These are phyloP conservation scores for Netelia virgata DNA, from an alignment of 2,888 invertebrate species.

Conservation along the genomic window DNA sequence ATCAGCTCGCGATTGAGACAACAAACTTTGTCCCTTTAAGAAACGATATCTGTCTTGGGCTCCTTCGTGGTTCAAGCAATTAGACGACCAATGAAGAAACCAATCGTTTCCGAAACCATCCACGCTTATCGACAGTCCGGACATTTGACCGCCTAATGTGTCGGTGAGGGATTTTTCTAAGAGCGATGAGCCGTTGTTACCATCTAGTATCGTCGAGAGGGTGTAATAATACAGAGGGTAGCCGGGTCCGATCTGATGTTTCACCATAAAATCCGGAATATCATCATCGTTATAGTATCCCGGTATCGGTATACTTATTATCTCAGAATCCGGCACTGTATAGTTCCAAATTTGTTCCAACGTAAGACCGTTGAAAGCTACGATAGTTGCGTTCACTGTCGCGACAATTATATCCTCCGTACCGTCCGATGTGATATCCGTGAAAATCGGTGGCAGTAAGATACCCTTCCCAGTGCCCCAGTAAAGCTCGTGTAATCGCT, in stretches of 20 bases:
- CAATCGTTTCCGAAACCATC: slow-evolving; percentile 90
- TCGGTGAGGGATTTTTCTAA: slow-evolving; percentile 87
- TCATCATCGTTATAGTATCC: slow-evolving; percentile 92
- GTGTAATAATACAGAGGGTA: slow-evolving; percentile 92
- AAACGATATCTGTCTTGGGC: slow-evolving; percentile 86
- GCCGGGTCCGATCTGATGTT: slow-evolving; percentile 89
- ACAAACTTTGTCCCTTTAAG: slow-evolving; percentile 75
- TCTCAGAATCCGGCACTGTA: slow-evolving; percentile 88
- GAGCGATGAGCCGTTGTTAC: slow-evolving; percentile 87
- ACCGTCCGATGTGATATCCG: slow-evolving; percentile 90
- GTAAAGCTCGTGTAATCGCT: slow-evolving; percentile 87
- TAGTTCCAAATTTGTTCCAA: slow-evolving; percentile 91
- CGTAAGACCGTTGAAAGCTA: slow-evolving; percentile 90
- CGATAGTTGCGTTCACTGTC: slow-evolving; percentile 90
- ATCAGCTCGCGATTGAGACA: slow-evolving; percentile 85
- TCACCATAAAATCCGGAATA: slow-evolving; percentile 92
- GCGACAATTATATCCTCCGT: slow-evolving; percentile 91
- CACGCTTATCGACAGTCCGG: slow-evolving; percentile 87
- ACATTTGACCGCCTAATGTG: slow-evolving; percentile 88
- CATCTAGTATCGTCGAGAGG: slow-evolving; percentile 87
- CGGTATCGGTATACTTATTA: slow-evolving; percentile 91
- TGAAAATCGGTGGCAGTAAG: slow-evolving; percentile 88
- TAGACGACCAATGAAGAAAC: slow-evolving; percentile 92
- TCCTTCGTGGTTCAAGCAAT: slow-evolving; percentile 86
- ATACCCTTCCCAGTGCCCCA: slow-evolving; percentile 88